Evolutionary conservation across 2,797 vertebrate genomes (phyloP), one percentile per base, ranked within the genome.

Genomic region (Masticophis lateralis): DNA sequence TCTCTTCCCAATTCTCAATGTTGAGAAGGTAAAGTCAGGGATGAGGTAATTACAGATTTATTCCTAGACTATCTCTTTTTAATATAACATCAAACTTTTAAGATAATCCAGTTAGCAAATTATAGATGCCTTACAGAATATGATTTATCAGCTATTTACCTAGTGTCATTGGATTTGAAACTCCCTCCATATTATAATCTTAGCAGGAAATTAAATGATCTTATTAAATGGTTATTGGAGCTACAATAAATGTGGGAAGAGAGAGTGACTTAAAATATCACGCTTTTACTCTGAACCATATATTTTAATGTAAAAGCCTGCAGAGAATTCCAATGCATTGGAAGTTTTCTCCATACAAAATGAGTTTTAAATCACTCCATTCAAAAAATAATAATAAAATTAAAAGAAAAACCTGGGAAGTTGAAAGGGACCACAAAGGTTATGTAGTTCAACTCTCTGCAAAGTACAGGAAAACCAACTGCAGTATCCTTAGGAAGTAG

Each of bases 31-130:
- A 28, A 25, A 90, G 79, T 63, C 13, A 66, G 37, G 37, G 94
- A 94, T 94, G 94, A 83, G 47, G 11, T 61, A 51, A 87, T 95
- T 90, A 95, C 94, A 79, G 94, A 96, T 93, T 96, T 95, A 88
- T 96, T 97, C 96, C 97, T 96, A 94, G 96, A 93, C 97, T 97
- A 97, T 96, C 96, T 96, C 94, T 95, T 97, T 96, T 96, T 97
- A 97, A 97, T 97, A 96, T 97, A 97, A 96, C 60, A 95, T 94
- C 92, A 95, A 94, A 92, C 22, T 59, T 89, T 89, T 86, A 94
- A 90, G 90, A 55, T 83, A 92, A 53, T 94, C 0, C 94, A 94
- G 47, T 86, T 37, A 28, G 8, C 25, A 66, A 47, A 86, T 91
- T 66, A 91, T 32, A 86, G 32, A 51, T 63, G 86, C 9, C 51